Evolutionary conservation across 2,113 vertebrate genomes (phyloP).

Genomic region (Ceyx melanurus): DNA sequence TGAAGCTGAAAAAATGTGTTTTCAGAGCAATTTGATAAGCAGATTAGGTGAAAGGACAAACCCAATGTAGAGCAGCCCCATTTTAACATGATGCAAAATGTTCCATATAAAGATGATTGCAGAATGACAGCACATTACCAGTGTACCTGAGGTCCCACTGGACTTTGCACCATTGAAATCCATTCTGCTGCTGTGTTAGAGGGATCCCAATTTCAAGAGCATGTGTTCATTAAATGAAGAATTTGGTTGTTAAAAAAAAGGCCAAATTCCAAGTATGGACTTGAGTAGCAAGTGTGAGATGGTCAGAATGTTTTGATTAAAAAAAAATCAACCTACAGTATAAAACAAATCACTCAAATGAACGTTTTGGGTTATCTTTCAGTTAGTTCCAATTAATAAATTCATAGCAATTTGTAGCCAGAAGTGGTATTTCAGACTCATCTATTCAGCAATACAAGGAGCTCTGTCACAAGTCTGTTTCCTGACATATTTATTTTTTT

Average conservation of each 20-base stretch:
- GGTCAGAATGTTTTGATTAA: neutral
- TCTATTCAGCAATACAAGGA: neutral
- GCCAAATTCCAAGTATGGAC: neutral
- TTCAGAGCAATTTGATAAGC: neutral
- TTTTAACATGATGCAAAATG: neutral
- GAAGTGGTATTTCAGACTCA: neutral
- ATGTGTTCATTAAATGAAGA: neutral
- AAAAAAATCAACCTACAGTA: too few species aligned
- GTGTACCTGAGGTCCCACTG: neutral
- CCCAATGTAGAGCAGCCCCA: neutral
- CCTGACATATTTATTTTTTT: accelerated
- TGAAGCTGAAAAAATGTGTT: neutral
- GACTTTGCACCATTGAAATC: neutral
- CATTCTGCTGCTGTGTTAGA: neutral
- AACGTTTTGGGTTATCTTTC: neutral
- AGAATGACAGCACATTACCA: neutral
- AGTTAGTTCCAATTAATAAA: neutral
- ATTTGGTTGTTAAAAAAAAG: neutral
- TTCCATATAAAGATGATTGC: neutral
- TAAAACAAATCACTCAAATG: neutral
- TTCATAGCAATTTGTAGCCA: neutral
- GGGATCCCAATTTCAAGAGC: neutral
- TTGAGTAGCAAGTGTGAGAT: neutral
- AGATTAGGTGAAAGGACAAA: neutral
- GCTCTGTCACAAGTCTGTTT: neutral